Base-by-base conservation (phyloP, 2,797 vertebrate genomes). In the Syngnathus rostellatus region DNA sequence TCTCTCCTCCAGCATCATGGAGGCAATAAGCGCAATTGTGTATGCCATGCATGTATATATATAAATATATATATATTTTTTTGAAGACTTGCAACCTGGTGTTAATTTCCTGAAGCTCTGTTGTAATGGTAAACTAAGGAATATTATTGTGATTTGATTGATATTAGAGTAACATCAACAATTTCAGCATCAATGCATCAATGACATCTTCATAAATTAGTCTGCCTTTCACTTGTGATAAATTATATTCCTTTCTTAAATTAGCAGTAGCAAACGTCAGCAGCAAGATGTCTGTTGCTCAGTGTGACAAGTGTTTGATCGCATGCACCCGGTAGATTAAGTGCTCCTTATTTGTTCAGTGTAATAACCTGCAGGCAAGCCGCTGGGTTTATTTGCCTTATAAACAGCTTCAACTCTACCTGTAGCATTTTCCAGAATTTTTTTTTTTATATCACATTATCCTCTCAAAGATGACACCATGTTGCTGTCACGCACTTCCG, bases 341-440 rank as follows among this genome's bases (percentile, higher is more conserved):
- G 46, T 64, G 0, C 8, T 48, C 50, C 63, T 37, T 84, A 66
- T 85, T 86, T 83, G 74, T 58, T 70, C 66, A 74, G 58, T 72
- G 21, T 62, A 71, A 77, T 70, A 75, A 69, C 67, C 43, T 23
- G 16, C 51, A 1, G 66, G 70, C 63, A 45, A 45, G 60, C 21
- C 6, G 21, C 7, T 16, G n/a, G 60, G 19, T 43, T 64, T 83
- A 68, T 85, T 86, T 83, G 72, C 77, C 25, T 16, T 43, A 72
- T 64, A 84, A 72, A 83, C 70, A 79, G n/a, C 43, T 23, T 43
- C 60, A 25, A 61, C 39, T 12, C 8, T 8, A 14, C 1, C n/a
- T 59, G 57, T 39, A 59, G 3, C 57, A n/a, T 19, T n/a, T 59
- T 59, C 17, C 17, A 40, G 14, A 59, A 59, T n/a, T 3, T n/a